phyloP scores from a whole-genome alignment of 2,888 invertebrate genomes.

The Drosophila formosana region DNA sequence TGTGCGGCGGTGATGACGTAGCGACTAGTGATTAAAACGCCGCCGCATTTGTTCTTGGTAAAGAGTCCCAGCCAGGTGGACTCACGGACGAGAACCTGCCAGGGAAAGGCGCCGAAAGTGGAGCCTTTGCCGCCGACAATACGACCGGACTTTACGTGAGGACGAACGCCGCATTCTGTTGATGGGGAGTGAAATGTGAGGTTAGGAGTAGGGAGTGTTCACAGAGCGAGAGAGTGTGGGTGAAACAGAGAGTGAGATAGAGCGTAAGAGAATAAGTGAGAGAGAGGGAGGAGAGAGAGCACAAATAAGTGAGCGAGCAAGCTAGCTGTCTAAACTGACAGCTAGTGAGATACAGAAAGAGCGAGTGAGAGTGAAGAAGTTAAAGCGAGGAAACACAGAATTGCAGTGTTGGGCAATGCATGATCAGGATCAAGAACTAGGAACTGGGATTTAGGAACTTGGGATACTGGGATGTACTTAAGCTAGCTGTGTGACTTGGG shows the following conservation, averaged over 20 bases:
- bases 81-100: conserved; percentile 96
- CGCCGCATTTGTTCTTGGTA: conserved; percentile 97
- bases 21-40: conserved; percentile 94
- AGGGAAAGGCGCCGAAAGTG: conserved; percentile 95
- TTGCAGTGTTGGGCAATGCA: conserved; percentile 28
- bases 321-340: conserved; percentile 27
- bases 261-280: neutral
- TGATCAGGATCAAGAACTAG: conserved; percentile 8
- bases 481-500: conserved; percentile 51
- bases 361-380: neutral
- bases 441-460: conserved; percentile 10
- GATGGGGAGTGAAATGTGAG: conserved; percentile 85
- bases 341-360: conserved; percentile 42
- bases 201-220: conserved; percentile 84
- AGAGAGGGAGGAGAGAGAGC: conserved; percentile 2
- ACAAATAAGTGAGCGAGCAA: conserved; percentile 33
- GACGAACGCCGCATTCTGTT: conserved; percentile 95
- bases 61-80: conserved; percentile 97
- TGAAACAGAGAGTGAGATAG: conserved; percentile 14
- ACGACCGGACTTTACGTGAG: conserved; percentile 91
- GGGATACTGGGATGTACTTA: conserved; percentile 41
- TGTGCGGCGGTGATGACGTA: conserved; percentile 97
- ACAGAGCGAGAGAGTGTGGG: conserved; percentile 61
- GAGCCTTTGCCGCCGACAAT: conserved; percentile 96
- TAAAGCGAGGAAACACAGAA: conserved; percentile 26